These are phyloP conservation scores for Gryllus longicercus DNA, from an alignment of 2,888 invertebrate genomes.

Conservation along the genomic window DNA sequence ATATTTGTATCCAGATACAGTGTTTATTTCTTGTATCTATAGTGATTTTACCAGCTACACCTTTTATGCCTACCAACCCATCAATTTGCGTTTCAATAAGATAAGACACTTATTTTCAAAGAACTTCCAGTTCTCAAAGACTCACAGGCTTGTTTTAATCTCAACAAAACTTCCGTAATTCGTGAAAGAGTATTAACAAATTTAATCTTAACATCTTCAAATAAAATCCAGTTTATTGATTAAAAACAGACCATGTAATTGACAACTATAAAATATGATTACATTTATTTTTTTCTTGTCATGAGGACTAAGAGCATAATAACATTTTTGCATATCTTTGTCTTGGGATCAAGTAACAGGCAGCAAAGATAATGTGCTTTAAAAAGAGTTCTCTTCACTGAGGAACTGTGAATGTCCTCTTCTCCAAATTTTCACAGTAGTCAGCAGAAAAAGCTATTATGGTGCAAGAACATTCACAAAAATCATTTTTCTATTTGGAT, in stretches of 20 bases:
- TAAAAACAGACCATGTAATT: conserved; percentile 11
- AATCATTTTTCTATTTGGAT: not conserved
- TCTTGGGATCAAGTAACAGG: not conserved
- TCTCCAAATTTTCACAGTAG: not conserved
- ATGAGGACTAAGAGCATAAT: not conserved
- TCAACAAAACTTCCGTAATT: not conserved
- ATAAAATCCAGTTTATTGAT: not conserved
- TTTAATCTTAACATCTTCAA: not conserved
- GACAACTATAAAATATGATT: conserved; percentile 17
- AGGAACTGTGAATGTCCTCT: not conserved
- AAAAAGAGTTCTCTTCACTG: not conserved
- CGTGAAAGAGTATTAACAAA: not conserved
- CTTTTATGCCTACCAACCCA: conserved; percentile 10
- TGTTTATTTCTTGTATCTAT: not conserved
- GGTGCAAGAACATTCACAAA: conserved; percentile 2
- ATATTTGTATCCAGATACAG: conserved; percentile 8
- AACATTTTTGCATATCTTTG: conserved; percentile 8
- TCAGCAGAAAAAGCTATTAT: conserved; percentile 8
- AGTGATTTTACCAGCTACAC: conserved; percentile 17
- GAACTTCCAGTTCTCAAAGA: conserved; percentile 9
- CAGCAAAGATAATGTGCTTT: not conserved
- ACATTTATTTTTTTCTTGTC: conserved; percentile 2
- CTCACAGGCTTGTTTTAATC: conserved; percentile 1
- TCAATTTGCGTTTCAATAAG: conserved; percentile 8
- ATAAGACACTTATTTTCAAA: conserved; percentile 17